Evolutionary conservation across 2,888 invertebrate species (phyloP), one percentile per base, ranked within the genome.

Genomic region (Platycnemis pennipes): DNA sequence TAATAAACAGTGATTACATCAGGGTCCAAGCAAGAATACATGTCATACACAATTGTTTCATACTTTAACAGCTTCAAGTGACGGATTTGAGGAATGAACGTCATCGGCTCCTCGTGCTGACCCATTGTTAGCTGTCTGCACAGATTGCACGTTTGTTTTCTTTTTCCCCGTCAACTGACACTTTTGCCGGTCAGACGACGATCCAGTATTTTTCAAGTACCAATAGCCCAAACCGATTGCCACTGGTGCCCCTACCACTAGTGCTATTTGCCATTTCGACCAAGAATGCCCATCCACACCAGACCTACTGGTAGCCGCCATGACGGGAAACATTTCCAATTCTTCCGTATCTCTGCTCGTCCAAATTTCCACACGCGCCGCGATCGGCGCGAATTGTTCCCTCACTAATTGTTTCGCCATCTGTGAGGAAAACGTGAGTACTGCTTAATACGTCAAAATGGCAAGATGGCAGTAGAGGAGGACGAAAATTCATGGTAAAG

Each of bases 211-310:
- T 96, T 97, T 97, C 96, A 98, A 97, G 96, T 98, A 98, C 97
- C 98, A 98, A 96, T 98, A 97, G 96, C 98, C 98, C 96, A 99
- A 96, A 94, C 99, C 99, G 94, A 98, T 97, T 94, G 98, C 98
- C 95, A 99, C 97, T 96, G 98, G 98, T 95, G 98, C 98, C 95
- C 99, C 98, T 95, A 99, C 97, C 95, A 98, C 97, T 95, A 99
- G 97, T 95, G 98, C 99, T 96, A 99, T 97, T 97, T 99, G 98
- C 98, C 99, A 99, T 97, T 98, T 98, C 89, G 96, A 95, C 95
- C 95, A 95, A 19, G 95, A 94, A 49, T 94, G 95, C 13, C 94
- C 89, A 31, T 69, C 94, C 37, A 94, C 88, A 56, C 69, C 89
- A 69, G 69, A 44, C 19, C 88, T 94, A 46, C 89, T 88, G 94